Evolutionary conservation across 1,140 invertebrate species (phyloP).

Genomic region (Harlomillsia oculata): DNA sequence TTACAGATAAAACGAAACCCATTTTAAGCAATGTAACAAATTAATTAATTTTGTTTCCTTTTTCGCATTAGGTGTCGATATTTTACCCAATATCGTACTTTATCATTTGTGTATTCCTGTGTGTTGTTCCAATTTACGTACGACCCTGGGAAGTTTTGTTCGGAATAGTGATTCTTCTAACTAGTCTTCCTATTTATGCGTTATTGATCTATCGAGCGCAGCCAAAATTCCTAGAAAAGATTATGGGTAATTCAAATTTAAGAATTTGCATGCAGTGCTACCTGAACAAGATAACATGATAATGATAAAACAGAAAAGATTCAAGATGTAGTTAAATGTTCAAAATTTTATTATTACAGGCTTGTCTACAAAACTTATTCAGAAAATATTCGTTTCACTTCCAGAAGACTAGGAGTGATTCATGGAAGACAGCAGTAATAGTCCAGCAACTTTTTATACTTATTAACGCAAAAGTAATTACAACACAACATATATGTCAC

Average conservation of each 20-base stretch:
- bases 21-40: not conserved
- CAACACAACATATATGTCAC: too few species aligned
- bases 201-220: conserved; percentile 59
- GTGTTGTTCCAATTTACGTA: conserved; percentile 69
- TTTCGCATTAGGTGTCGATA: conserved; percentile 52
- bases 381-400: conserved; percentile 66
- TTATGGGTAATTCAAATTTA: conserved; percentile 1
- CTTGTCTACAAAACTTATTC: conserved; percentile 52
- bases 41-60: conserved; percentile 41
- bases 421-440: too few species aligned
- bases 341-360: conserved; percentile 43
- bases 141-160: conserved; percentile 68
- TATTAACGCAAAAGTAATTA: too few species aligned
- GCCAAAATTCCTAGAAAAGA: not conserved
- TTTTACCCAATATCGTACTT: conserved; percentile 72
- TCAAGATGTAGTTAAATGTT: not conserved
- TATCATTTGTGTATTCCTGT: conserved; percentile 65
- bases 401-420: too few species aligned
- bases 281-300: too few species aligned
- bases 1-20: not conserved
- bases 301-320: too few species aligned
- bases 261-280: too few species aligned
- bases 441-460: too few species aligned
- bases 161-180: conserved; percentile 70
- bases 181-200: conserved; percentile 78